phyloP scores from a whole-genome alignment of 1,140 invertebrate genomes.

The Drosophila mojavensis region DNA sequence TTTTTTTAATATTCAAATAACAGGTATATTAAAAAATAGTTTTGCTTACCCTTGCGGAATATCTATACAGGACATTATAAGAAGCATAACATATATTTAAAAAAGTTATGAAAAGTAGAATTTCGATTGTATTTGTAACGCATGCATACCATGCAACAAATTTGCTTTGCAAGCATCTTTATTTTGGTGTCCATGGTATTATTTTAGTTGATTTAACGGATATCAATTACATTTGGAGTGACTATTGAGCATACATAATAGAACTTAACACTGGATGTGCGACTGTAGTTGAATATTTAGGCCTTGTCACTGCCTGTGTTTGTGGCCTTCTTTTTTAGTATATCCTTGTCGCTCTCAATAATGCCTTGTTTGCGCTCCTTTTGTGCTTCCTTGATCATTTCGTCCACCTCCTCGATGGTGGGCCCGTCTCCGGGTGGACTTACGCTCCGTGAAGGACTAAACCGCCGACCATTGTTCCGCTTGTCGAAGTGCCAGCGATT shows the following conservation, averaged over 20 bases:
- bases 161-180: conserved; percentile 66
- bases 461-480: conserved; percentile 16
- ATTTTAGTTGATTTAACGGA: conserved; percentile 16
- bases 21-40: background rate
- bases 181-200: conserved; percentile 46
- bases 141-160: conserved; percentile 37
- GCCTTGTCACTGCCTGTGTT: conserved; percentile 21
- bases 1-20: no score
- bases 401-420: conserved; percentile 85
- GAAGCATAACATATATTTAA: background rate
- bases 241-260: conserved; percentile 34
- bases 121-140: conserved; percentile 1
- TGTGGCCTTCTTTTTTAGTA: conserved; percentile 60
- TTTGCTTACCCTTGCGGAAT: background rate
- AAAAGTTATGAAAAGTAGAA: background rate
- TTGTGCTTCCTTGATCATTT: conserved; percentile 85
- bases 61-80: no score
- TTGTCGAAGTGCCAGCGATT: conserved; percentile 46
- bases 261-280: conserved; percentile 41
- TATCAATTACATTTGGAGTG: conserved; percentile 44
- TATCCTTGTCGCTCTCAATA: conserved; percentile 84
- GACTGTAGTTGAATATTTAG: conserved; percentile 8
- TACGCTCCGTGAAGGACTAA: conserved; percentile 37
- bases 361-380: conserved; percentile 85
- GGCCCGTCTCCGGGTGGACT: conserved; percentile 32